These are phyloP conservation scores for Sminthurinus signatus DNA, from an alignment of 1,140 invertebrate species.

Conservation along the genomic window DNA sequence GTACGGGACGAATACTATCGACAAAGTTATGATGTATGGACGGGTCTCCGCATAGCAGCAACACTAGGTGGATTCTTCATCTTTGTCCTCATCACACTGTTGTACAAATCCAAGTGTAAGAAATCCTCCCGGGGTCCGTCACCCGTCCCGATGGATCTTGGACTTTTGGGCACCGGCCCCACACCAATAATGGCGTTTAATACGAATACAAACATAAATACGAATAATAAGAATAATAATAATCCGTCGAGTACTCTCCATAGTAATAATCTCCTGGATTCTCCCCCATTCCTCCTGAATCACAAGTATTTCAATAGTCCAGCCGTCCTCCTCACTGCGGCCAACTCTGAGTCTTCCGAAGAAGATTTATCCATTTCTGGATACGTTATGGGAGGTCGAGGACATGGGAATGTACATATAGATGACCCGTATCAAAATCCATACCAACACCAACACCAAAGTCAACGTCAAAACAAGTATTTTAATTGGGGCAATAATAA, in stretches of 20 bases:
- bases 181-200: too few species aligned
- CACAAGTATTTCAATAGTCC: constrained; percentile 16
- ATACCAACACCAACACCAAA: too few species aligned
- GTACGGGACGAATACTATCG: constrained; percentile 70
- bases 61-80: constrained; percentile 81
- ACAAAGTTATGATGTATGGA: constrained; percentile 82
- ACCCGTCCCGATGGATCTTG: constrained; percentile 33
- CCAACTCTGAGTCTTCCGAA: constrained; percentile 35
- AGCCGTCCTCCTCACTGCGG: constrained; percentile 27
- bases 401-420: too few species aligned
- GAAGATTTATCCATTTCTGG: constrained; percentile 13
- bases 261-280: not conserved
- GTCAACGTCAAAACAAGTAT: too few species aligned
- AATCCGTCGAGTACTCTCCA: not conserved
- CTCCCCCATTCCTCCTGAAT: constrained; percentile 17
- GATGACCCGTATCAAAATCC: too few species aligned
- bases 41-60: constrained; percentile 74
- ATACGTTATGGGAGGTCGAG: not conserved
- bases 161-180: not conserved
- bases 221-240: not conserved
- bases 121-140: constrained; percentile 41
- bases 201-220: too few species aligned
- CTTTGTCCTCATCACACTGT: constrained; percentile 74
- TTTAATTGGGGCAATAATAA: too few species aligned
- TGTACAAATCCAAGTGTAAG: constrained; percentile 71